Percentiles rank a stretch among this genome's conserved stretches.
phyloP scores from a whole-genome alignment of 2,113 vertebrate species.

The Phalacrocorax aristotelis region DNA sequence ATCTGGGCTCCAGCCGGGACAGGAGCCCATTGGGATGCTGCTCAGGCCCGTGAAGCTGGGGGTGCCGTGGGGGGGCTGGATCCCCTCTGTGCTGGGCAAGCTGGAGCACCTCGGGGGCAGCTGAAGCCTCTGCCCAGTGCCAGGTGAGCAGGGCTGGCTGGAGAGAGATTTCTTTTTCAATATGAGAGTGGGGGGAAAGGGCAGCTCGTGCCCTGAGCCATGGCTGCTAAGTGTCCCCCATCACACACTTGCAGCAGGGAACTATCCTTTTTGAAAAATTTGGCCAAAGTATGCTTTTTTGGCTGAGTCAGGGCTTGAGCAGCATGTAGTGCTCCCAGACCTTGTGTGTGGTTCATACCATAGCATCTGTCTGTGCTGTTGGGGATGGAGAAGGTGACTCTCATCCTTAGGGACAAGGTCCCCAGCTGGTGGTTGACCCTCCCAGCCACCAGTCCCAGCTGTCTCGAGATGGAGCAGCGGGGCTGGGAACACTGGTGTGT shows the following conservation, averaged over 20 bases:
- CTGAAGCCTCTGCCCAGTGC: background rate
- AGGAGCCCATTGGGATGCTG: background rate
- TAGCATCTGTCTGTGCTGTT: background rate
- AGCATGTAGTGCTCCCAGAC: background rate
- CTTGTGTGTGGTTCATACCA: background rate
- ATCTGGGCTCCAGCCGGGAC: background rate
- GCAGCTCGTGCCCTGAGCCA: background rate
- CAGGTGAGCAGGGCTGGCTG: background rate
- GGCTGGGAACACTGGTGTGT: background rate
- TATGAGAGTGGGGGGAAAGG: background rate
- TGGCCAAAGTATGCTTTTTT: background rate
- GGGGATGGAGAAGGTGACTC: background rate
- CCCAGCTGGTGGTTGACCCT: background rate
- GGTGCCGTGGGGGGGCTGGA: background rate
- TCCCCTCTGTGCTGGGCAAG: background rate
- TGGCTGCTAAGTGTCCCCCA: background rate
- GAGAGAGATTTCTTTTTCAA: background rate
- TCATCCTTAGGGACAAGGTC: background rate
- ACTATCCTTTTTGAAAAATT: background rate
- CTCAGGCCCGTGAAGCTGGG: background rate
- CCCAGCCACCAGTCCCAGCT: background rate
- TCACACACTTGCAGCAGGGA: rapidly evolving
- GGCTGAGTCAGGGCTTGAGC: background rate
- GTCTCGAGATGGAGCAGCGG: background rate
- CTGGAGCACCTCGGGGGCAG: rapidly evolving